phyloP scores from a whole-genome alignment of 2,888 invertebrate species.

The Sphinx pinastri region DNA sequence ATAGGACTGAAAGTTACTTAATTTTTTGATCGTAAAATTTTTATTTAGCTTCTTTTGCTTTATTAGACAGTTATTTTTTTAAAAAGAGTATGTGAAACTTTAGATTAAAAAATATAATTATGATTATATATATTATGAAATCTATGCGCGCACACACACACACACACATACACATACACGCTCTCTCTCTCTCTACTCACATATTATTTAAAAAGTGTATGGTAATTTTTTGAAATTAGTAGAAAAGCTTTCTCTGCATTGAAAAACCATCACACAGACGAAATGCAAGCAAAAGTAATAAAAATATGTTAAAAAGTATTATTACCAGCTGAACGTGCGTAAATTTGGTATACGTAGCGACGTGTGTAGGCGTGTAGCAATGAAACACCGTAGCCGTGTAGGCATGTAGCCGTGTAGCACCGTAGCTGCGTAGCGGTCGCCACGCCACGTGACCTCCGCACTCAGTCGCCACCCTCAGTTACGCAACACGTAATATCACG shows the following conservation, averaged over 20 bases:
- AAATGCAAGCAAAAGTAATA: background rate
- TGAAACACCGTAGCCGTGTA: background rate
- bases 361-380: background rate
- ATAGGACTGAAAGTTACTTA: too few species aligned
- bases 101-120: too few species aligned
- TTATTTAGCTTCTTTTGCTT: too few species aligned
- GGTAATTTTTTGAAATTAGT: too few species aligned
- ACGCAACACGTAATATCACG: conserved; percentile 34
- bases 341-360: background rate
- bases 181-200: too few species aligned
- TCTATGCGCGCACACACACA: too few species aligned
- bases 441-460: conserved; percentile 27
- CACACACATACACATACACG: too few species aligned
- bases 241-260: background rate
- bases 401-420: background rate
- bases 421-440: background rate
- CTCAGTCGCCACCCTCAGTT: conserved; percentile 31
- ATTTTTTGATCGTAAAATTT: too few species aligned
- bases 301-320: background rate
- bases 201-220: too few species aligned
- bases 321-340: background rate
- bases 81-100: too few species aligned
- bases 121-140: too few species aligned
- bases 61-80: too few species aligned
- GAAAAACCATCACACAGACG: background rate